A percentile compares a stretch with the other conserved stretches of the same genome.
Conservation (phyloP, 2,797 vertebrate genomes). For the Vireo griseus region DNA sequence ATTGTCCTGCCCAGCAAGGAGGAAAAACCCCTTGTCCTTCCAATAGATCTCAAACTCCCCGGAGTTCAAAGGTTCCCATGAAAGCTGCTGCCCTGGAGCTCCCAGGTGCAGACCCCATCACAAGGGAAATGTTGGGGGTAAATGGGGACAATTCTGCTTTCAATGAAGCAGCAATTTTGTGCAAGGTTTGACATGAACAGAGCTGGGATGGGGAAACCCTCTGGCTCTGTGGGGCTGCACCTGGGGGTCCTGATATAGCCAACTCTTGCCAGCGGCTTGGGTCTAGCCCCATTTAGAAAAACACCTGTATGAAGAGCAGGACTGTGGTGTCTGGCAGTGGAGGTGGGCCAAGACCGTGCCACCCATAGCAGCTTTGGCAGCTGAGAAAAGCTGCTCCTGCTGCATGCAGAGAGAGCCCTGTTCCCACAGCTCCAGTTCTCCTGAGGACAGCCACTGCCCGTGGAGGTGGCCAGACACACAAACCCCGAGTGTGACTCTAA, state of each 20-base stretch:
- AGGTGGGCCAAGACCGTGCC: neutral
- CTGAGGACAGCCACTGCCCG: accelerated
- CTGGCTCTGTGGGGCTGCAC: neutral
- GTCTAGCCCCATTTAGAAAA: neutral
- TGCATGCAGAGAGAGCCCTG: neutral
- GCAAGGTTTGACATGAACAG: accelerated
- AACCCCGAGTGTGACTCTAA: accelerated
- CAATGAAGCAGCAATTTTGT: neutral
- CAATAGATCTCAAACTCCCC: accelerated
- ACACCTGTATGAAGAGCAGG: accelerated
- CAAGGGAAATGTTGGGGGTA: accelerated
- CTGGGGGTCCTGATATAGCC: neutral
- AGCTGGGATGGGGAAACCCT: neutral
- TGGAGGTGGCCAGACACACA: neutral
- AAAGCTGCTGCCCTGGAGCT: neutral
- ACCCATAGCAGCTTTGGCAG: neutral
- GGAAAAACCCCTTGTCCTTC: neutral
- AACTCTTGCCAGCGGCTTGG: neutral
- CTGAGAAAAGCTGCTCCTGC: neutral
- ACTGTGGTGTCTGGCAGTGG: neutral
- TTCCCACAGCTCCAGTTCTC: neutral
- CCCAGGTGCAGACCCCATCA: neutral
- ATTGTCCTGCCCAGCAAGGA: neutral
- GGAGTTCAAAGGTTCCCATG: neutral
- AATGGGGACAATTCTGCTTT: neutral